Evolutionary conservation across 1,140 invertebrate species (phyloP), one percentile per base, ranked within the genome.

Genomic region (Planococcus citri): DNA sequence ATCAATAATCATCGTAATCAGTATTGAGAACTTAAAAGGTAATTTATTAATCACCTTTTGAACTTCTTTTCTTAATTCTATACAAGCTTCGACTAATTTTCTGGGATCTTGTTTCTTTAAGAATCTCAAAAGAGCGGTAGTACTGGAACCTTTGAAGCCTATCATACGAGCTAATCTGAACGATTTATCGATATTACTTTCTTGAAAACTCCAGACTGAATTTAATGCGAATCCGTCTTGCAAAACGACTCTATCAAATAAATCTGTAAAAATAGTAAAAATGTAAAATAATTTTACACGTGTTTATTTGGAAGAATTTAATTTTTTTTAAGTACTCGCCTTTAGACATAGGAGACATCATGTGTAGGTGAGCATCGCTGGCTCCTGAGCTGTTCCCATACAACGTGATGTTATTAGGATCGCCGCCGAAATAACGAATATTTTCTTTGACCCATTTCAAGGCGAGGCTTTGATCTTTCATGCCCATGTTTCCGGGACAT

Each of bases 321-420:
- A n/a, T n/a, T n/a, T n/a, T n/a, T n/a, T n/a, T n/a, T n/a, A n/a
- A n/a, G n/a, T n/a, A 6, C 61, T 67, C 14, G 12, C 29, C 64
- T 71, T 70, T 58, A 12, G 72, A 72, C 67, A 70, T 21, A 71
- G 91, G 87, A 41, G 93, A 95, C 21, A 93, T 88, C 79, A 95
- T 88, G 70, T 97, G 83, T 75, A 97, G 91, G 78, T 97, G 94
- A 17, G 96, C 92, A 76, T 93, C 92, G 10, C 94, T 92, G 0
- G 94, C 95, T 0, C 95, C 95, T 22, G 92, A 92, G 0, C 94
- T 94, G 75, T 97, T 94, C 0, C 95, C 95, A 75, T 97, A 85
- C 0, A 98, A 79, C 0, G 95, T 96, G 22, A 98, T 91, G 76
- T 93, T 94, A n/a, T 86, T 85, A 0, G 91, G 85, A 81, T 97